Conservation (phyloP, 2,113 vertebrate species). For the Corydoras sp. region DNA sequence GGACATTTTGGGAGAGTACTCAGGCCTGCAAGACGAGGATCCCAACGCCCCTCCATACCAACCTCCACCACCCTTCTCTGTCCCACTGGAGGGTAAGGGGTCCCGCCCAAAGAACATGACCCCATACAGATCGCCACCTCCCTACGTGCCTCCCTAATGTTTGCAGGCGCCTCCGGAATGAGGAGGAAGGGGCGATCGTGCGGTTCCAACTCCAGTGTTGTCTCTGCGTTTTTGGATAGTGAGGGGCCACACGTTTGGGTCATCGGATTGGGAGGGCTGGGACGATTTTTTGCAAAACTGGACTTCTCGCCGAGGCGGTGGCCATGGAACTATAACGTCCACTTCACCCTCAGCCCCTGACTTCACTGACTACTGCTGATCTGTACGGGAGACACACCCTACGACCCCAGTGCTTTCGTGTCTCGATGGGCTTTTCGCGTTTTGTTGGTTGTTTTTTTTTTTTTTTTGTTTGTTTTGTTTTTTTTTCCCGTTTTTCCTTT, state of each 20-base stretch:
- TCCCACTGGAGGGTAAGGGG: conserved; percentile 95
- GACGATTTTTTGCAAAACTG: conserved; percentile 23
- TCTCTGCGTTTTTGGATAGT: conserved; percentile 55
- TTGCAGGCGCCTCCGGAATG: conserved; percentile 45
- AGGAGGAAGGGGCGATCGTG: conserved; percentile 64
- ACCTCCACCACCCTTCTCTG: conserved; percentile 90
- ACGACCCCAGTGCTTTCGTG: conserved; percentile 53
- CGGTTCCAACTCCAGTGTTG: conserved; percentile 71
- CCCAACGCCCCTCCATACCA: conserved; percentile 95
- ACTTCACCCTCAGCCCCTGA: conserved; percentile 50
- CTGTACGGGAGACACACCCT: conserved; percentile 40
- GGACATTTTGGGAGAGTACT: conserved; percentile 89
- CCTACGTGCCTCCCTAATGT: conserved; percentile 95
- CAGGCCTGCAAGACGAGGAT: conserved; percentile 88
- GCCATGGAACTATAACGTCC: conserved; percentile 46
- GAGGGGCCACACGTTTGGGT: conserved; percentile 21
- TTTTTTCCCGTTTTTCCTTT: too few relatives aligned
- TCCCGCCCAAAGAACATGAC: conserved; percentile 99
- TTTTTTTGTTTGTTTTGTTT: conserved; percentile 14
- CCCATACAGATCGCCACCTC: conserved; percentile 97
- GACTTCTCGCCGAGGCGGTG: conserved; percentile 15
- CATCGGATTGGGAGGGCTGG: conserved; percentile 44
- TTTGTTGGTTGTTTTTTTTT: conserved; percentile 59
- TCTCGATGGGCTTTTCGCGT: conserved; percentile 63
- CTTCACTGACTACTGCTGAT: conserved; percentile 28